Evolutionary conservation across 2,797 vertebrate species (phyloP).

Genomic region (Myiotriccus ornatus): DNA sequence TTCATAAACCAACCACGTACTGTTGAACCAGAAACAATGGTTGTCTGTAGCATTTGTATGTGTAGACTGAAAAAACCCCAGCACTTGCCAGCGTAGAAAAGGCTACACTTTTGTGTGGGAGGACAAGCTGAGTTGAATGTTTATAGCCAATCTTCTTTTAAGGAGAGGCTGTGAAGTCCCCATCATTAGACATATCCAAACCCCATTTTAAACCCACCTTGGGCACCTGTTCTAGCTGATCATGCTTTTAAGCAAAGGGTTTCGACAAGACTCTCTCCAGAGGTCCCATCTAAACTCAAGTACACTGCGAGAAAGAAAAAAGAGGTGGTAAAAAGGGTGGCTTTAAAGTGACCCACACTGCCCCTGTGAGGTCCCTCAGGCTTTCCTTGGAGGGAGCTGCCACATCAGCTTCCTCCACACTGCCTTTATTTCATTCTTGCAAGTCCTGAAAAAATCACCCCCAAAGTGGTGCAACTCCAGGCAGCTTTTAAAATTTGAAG

Average conservation of each 20-base stretch:
- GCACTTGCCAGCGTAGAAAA: background rate
- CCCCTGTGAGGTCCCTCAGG: background rate
- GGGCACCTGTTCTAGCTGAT: background rate
- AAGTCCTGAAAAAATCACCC: background rate
- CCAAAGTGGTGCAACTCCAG: background rate
- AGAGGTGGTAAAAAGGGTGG: background rate
- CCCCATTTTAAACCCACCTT: background rate
- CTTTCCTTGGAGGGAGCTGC: background rate
- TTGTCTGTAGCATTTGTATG: background rate
- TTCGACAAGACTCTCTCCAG: background rate
- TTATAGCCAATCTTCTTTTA: background rate
- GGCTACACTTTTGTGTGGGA: background rate
- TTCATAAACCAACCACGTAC: background rate
- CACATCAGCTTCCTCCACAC: accelerated
- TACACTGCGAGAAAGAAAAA: background rate
- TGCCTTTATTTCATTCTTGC: background rate
- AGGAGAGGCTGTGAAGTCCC: background rate
- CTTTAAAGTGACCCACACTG: background rate
- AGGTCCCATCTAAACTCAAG: background rate
- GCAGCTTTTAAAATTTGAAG: background rate
- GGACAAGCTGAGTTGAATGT: background rate
- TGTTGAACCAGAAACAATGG: background rate
- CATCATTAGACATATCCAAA: background rate
- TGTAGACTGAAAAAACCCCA: background rate
- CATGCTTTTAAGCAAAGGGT: background rate